Evolutionary conservation across 2,797 vertebrate genomes (phyloP).

Genomic region (Xerus rutilus): DNA sequence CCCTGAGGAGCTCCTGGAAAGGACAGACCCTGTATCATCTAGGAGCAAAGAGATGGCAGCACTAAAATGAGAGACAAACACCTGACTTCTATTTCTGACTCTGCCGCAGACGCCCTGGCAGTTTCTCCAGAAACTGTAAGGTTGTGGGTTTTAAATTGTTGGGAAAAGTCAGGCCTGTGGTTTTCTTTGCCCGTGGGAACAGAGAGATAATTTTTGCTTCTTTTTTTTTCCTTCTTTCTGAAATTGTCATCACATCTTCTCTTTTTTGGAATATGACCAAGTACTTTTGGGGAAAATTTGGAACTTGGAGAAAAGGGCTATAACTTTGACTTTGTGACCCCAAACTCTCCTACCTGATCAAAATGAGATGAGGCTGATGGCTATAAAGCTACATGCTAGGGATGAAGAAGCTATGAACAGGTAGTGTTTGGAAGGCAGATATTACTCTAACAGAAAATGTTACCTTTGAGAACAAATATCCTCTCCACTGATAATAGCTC

Average conservation of each 20-base stretch:
- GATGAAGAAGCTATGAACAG: background rate
- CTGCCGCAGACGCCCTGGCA: conserved; percentile 10
- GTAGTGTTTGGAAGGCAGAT: background rate
- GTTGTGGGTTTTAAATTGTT: conserved; percentile 71
- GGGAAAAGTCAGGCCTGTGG: conserved; percentile 63
- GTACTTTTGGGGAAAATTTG: background rate
- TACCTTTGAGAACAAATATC: background rate
- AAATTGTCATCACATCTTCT: background rate
- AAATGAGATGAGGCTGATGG: background rate
- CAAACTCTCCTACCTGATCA: background rate
- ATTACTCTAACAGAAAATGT: background rate
- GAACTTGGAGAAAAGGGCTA: background rate
- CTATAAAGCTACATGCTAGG: background rate
- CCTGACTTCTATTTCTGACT: conserved; percentile 73
- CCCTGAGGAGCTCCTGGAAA: background rate
- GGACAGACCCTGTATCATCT: background rate
- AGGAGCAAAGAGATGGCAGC: background rate
- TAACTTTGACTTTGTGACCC: background rate
- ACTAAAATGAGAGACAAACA: background rate
- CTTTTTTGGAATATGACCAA: conserved; percentile 27
- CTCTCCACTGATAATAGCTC: background rate
- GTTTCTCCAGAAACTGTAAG: conserved; percentile 64
- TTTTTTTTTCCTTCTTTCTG: conserved; percentile 40
- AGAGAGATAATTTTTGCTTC: conserved; percentile 47
- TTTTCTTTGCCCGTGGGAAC: conserved; percentile 65